Evolutionary conservation across 1,140 invertebrate genomes (phyloP).

Genomic region (Drosophila erecta): DNA sequence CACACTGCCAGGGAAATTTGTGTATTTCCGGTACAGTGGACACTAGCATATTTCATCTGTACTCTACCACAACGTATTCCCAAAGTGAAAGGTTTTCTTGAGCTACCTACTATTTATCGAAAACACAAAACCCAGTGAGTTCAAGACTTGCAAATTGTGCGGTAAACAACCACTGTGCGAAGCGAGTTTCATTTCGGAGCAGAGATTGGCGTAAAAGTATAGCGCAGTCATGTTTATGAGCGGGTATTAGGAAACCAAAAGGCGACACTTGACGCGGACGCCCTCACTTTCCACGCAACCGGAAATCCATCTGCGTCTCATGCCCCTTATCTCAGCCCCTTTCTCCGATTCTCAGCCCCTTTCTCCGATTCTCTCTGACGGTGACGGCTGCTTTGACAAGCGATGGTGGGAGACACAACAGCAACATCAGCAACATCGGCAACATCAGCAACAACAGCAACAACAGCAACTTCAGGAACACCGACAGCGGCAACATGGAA

Average conservation of each 20-base stretch:
- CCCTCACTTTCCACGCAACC: slow-evolving; percentile 1
- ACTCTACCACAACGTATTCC: too few species aligned
- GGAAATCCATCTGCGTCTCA: background rate
- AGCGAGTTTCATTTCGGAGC: background rate
- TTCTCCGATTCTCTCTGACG: slow-evolving; percentile 21
- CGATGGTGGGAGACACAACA: slow-evolving; percentile 48
- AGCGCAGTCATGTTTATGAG: slow-evolving; percentile 37
- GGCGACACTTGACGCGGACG: slow-evolving; percentile 7
- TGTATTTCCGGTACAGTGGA: slow-evolving; percentile 8
- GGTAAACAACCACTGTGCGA: background rate
- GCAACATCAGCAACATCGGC: slow-evolving; percentile 41
- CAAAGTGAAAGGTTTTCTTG: too few species aligned
- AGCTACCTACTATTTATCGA: too few species aligned
- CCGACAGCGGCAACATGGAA: slow-evolving; percentile 12
- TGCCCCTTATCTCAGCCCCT: background rate
- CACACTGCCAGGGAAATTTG: too few species aligned
- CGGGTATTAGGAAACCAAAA: slow-evolving; percentile 30
- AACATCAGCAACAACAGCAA: slow-evolving; percentile 39
- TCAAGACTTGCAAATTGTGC: too few species aligned
- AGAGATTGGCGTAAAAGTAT: slow-evolving; percentile 26
- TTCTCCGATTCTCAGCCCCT: background rate
- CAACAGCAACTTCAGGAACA: background rate
- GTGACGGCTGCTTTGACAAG: slow-evolving; percentile 73
- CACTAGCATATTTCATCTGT: background rate
- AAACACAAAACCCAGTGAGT: too few species aligned